phyloP scores from a whole-genome alignment of 2,113 vertebrate genomes.

The Baryphthengus martii region DNA sequence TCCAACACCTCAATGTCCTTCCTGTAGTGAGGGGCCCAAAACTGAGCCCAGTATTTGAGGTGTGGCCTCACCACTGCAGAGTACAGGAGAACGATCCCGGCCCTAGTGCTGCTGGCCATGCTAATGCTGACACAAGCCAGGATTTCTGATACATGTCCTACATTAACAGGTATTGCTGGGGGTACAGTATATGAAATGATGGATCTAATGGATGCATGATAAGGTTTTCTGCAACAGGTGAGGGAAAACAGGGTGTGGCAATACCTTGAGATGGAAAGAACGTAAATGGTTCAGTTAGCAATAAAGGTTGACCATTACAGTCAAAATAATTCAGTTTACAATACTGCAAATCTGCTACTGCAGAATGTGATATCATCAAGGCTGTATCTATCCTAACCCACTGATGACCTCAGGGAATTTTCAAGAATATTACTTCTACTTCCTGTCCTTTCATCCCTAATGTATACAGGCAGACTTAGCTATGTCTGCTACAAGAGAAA shows the following conservation, averaged over 20 bases:
- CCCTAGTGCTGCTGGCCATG: no score
- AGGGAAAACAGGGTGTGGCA: background rate
- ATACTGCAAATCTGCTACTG: constrained; percentile 18
- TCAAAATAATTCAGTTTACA: constrained; percentile 32
- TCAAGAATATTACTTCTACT: constrained; percentile 40
- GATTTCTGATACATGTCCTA: no score
- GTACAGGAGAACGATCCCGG: no score
- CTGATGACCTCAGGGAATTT: constrained; percentile 53
- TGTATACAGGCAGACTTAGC: constrained; percentile 7
- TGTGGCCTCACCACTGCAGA: no score
- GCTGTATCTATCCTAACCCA: background rate
- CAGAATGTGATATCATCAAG: constrained; percentile 34
- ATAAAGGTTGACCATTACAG: background rate
- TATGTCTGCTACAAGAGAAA: constrained; percentile 1
- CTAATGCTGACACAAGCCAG: no score
- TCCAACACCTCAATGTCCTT: no score
- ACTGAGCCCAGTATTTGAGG: no score
- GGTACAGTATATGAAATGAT: fast-evolving
- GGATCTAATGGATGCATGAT: fast-evolving
- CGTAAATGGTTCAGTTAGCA: background rate
- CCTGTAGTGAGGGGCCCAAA: no score
- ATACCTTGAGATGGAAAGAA: background rate
- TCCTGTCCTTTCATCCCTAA: constrained; percentile 31
- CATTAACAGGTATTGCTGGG: background rate
- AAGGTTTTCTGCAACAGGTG: background rate